These are phyloP conservation scores for Galaxias olidus DNA, from an alignment of 2,797 vertebrate genomes.

Conservation along the genomic window DNA sequence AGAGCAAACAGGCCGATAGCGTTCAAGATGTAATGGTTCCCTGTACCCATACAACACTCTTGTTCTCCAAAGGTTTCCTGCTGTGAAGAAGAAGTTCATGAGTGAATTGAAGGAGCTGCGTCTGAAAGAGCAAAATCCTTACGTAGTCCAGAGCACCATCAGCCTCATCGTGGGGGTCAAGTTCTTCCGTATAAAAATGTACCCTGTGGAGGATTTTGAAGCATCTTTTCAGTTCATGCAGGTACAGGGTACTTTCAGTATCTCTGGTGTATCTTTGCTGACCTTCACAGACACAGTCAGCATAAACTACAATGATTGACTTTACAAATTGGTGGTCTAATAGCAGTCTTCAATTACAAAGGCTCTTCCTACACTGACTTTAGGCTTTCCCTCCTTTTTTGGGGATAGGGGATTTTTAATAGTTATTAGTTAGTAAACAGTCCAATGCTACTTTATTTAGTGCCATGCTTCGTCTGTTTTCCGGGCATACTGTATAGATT, in stretches of 20 bases:
- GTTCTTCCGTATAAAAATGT: constrained; percentile 99
- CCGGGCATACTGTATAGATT: neutral
- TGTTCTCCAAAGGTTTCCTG: constrained; percentile 86
- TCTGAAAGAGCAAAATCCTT: constrained; percentile 94
- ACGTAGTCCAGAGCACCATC: constrained; percentile 92
- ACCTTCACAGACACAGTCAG: neutral
- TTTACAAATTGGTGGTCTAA: too few species aligned
- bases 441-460: too few species aligned
- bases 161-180: constrained; percentile 99
- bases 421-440: too few species aligned
- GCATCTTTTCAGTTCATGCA: constrained; percentile 99
- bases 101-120: constrained; percentile 93
- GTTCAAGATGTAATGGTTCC: too few species aligned
- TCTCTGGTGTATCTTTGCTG: too few species aligned
- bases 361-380: too few species aligned
- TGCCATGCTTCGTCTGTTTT: too few species aligned
- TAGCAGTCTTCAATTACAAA: too few species aligned
- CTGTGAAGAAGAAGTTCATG: constrained; percentile 97
- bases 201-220: constrained; percentile 98
- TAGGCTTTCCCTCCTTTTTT: too few species aligned
- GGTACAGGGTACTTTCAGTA: constrained; percentile 67
- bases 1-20: constrained; percentile 16
- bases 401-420: too few species aligned
- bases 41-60: neutral
- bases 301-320: too few species aligned